These are phyloP conservation scores for Peromyscus nudipes DNA, from an alignment of 2,797 vertebrate species.

Conservation along the genomic window DNA sequence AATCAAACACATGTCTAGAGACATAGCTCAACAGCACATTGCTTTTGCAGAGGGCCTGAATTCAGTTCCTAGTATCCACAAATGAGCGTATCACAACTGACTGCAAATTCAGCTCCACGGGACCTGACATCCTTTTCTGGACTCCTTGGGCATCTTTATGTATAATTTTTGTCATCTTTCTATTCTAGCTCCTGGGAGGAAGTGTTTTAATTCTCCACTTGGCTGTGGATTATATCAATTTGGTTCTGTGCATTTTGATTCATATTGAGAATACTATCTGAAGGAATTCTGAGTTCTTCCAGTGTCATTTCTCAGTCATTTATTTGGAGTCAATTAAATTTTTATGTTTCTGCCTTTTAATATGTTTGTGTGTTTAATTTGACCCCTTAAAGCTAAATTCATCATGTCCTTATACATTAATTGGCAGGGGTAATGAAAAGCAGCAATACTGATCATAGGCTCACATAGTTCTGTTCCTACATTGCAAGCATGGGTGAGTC, in stretches of 20 bases:
- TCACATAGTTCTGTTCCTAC: neutral
- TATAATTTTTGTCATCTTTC: conserved; percentile 1
- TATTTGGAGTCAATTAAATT: conserved; percentile 12
- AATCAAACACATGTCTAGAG: neutral
- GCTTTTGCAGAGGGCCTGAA: neutral
- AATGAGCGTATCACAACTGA: neutral
- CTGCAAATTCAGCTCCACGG: neutral
- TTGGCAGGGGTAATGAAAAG: neutral
- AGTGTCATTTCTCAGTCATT: neutral
- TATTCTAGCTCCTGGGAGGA: neutral
- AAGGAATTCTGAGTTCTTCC: neutral
- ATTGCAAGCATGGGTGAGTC: neutral
- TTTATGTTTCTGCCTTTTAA: neutral
- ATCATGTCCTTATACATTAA: neutral
- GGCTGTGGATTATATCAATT: neutral
- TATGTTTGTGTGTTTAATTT: neutral
- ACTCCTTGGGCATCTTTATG: neutral
- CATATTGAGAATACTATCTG: neutral
- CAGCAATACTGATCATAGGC: neutral
- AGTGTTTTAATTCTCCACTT: neutral
- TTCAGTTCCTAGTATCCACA: neutral
- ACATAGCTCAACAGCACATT: neutral
- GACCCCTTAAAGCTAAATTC: conserved; percentile 24
- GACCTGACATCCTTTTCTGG: neutral
- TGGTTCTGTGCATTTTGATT: conserved; percentile 35